Conservation (phyloP, 1,140 invertebrate species). For the Brachionus paranguensis region DNA sequence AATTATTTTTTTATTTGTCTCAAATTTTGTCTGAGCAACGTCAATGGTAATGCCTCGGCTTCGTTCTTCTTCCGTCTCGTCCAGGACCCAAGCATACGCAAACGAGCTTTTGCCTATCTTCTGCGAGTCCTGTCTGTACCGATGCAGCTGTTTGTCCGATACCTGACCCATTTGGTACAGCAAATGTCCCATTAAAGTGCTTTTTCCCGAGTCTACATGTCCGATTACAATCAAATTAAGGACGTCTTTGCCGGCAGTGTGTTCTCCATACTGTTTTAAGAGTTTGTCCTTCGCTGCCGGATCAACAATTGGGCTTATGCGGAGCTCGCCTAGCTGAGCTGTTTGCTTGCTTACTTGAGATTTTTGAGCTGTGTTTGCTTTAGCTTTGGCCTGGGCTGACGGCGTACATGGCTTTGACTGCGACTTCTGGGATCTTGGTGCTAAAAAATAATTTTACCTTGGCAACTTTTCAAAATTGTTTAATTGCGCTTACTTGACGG, state of each 20-base stretch:
- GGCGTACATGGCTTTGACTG: neutral
- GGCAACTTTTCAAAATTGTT: neutral
- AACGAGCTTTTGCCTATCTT: slow-evolving; percentile 97
- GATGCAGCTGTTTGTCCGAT: slow-evolving; percentile 82
- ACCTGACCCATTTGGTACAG: slow-evolving; percentile 80
- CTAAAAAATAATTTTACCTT: neutral
- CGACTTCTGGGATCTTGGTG: neutral
- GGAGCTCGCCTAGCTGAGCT: neutral
- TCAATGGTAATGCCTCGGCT: slow-evolving; percentile 90
- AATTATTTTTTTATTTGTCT: slow-evolving; percentile 65
- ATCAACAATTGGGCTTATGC: neutral
- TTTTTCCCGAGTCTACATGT: slow-evolving; percentile 64
- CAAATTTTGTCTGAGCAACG: slow-evolving; percentile 84
- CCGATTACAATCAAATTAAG: slow-evolving; percentile 85
- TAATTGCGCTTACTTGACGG: neutral
- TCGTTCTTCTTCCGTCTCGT: slow-evolving; percentile 95
- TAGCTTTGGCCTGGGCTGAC: neutral
- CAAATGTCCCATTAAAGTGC: slow-evolving; percentile 90
- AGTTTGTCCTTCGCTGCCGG: neutral
- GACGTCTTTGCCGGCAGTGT: slow-evolving; percentile 67
- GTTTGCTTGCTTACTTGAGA: neutral
- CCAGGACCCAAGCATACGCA: slow-evolving; percentile 97
- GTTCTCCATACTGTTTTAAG: slow-evolving; percentile 31
- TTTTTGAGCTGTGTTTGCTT: neutral
- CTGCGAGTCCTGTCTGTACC: slow-evolving; percentile 94